A percentile compares a stretch with the other conserved stretches of the same genome.
phyloP scores from a whole-genome alignment of 2,113 vertebrate species.

The Microtus pennsylvanicus region DNA sequence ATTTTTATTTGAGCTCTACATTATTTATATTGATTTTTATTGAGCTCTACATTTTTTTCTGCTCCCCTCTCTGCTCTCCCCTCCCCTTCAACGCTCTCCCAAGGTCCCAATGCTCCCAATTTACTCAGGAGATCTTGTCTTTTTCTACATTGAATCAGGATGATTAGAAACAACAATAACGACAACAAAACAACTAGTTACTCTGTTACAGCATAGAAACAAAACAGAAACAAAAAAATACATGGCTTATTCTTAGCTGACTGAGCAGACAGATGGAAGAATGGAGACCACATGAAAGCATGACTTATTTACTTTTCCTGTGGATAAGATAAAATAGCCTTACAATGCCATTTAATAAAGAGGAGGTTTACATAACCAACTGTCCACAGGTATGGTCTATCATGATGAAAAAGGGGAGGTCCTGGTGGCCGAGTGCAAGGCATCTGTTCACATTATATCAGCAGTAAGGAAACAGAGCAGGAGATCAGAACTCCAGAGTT shows the following conservation, averaged over 20 bases:
- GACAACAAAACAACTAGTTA: not conserved
- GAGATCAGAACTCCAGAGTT: not conserved
- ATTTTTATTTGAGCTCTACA: no score
- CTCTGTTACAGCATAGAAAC: not conserved
- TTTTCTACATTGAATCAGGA: no score
- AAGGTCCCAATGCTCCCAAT: no score
- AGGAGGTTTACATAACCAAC: not conserved
- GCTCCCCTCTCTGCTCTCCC: no score
- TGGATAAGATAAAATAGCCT: not conserved
- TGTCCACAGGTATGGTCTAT: not conserved
- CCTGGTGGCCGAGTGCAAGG: not conserved
- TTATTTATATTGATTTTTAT: no score
- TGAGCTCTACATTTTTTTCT: no score
- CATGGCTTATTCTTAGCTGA: not conserved
- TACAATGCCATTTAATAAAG: not conserved
- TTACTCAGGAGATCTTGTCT: no score
- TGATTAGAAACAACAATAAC: no score
- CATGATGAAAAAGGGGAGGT: no score
- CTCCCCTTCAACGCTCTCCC: no score
- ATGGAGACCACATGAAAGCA: not conserved
- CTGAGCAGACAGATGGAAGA: not conserved
- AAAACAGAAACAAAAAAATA: not conserved
- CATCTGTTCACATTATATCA: not conserved
- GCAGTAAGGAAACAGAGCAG: not conserved
- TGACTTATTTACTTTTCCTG: not conserved